Conservation (phyloP, 2,113 vertebrate genomes). For the Xerus inauris region DNA sequence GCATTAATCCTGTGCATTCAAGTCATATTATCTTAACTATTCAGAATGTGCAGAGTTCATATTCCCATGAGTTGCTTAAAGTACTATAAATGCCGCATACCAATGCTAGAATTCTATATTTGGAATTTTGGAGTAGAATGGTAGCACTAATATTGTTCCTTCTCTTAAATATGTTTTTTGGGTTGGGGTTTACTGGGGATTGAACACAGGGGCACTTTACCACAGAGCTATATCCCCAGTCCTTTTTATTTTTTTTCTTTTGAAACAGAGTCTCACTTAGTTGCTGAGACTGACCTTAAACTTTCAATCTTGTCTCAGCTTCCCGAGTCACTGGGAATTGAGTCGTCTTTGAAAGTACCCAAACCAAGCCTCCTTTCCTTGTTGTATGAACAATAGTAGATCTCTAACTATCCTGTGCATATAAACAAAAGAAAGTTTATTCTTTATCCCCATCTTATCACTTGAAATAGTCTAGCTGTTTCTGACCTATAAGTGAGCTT, state of each 20-base stretch:
- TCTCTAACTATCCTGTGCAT: not conserved
- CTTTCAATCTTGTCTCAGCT: too few relatives aligned
- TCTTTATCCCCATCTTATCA: not conserved
- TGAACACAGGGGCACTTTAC: too few relatives aligned
- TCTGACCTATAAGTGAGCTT: not conserved
- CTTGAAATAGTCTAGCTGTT: conserved; percentile 19
- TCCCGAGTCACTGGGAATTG: not conserved
- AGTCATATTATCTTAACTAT: conserved; percentile 1
- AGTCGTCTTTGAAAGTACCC: conserved; percentile 41
- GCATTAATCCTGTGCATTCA: not conserved
- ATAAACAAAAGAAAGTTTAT: conserved; percentile 36
- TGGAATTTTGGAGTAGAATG: conserved; percentile 46
- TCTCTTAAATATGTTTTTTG: not conserved
- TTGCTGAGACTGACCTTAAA: too few relatives aligned
- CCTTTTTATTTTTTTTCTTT: too few relatives aligned
- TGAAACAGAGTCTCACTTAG: too few relatives aligned
- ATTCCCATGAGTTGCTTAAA: conserved; percentile 33
- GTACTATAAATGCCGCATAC: not conserved
- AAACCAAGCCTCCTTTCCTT: conserved; percentile 3
- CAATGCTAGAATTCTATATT: conserved; percentile 54
- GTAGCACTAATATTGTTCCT: conserved; percentile 1
- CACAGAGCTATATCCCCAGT: too few relatives aligned
- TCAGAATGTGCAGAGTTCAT: conserved; percentile 27
- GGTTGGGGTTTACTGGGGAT: too few relatives aligned
- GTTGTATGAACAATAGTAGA: conserved; percentile 37